Percentiles rank a stretch among this genome's conserved stretches.
Conservation (phyloP, 2,113 vertebrate species). For the Sclerurus mexicanus region DNA sequence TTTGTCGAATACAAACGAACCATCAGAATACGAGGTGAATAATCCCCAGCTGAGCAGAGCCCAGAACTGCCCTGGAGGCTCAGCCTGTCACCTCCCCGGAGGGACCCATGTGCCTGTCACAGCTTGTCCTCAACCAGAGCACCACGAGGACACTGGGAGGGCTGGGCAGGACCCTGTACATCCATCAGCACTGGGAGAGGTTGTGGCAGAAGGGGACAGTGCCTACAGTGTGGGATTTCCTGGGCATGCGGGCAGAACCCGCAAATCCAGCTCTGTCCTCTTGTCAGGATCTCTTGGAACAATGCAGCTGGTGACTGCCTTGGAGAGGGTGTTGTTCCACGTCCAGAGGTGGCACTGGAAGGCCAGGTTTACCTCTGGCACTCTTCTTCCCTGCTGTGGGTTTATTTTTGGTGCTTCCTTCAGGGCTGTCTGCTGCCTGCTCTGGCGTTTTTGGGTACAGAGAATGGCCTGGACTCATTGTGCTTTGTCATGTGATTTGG, state of each 20-base stretch:
- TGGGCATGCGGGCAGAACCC: background rate
- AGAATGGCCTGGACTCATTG: background rate
- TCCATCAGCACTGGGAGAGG: background rate
- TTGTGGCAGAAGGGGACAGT: accelerated
- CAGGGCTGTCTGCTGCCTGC: background rate
- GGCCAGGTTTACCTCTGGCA: background rate
- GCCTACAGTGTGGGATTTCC: background rate
- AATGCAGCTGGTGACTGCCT: background rate
- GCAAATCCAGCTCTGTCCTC: accelerated
- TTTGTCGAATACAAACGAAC: background rate
- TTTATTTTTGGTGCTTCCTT: background rate
- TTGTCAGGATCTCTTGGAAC: background rate
- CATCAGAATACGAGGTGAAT: background rate
- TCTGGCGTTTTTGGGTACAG: background rate
- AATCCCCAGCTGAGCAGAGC: background rate
- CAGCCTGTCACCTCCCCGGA: background rate
- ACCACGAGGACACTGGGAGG: background rate
- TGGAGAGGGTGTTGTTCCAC: accelerated
- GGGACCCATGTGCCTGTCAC: background rate
- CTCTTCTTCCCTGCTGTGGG: background rate
- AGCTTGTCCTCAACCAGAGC: background rate
- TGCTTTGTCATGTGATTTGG: background rate
- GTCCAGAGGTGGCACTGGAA: background rate
- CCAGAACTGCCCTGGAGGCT: background rate
- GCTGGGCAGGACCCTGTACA: background rate